Percentiles rank a stretch among this genome's conserved stretches.
Conservation (phyloP, 2,888 invertebrate species). For the Gibbula magus region DNA sequence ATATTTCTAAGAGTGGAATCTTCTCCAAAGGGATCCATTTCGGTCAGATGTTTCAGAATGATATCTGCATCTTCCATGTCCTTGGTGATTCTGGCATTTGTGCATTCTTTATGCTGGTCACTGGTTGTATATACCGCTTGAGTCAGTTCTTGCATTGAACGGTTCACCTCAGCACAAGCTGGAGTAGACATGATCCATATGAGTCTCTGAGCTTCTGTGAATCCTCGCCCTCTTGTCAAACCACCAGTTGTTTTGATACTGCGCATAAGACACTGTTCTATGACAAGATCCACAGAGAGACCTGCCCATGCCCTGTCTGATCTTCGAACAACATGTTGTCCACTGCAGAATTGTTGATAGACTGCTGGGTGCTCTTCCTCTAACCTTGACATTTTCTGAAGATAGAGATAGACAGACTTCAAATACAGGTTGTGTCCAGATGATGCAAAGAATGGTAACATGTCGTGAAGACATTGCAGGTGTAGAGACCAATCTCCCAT, state of each 20-base stretch:
- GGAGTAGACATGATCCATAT: background rate
- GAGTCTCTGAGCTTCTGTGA: background rate
- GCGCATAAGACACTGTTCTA: slow-evolving; percentile 17
- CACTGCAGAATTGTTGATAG: background rate
- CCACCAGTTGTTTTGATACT: slow-evolving; percentile 16
- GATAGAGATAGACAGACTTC: background rate
- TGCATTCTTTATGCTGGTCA: background rate
- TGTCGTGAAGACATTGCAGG: background rate
- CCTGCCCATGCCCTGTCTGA: background rate
- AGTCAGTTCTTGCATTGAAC: slow-evolving; percentile 9
- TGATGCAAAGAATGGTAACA: background rate
- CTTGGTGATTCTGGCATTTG: slow-evolving; percentile 8
- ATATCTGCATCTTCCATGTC: slow-evolving; percentile 1
- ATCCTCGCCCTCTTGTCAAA: background rate
- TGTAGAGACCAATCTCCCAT: background rate
- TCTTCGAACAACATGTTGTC: slow-evolving; percentile 8
- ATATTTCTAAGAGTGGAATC: background rate
- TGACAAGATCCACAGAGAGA: background rate
- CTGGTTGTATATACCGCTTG: background rate
- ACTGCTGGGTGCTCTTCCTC: background rate
- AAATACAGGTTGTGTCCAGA: background rate
- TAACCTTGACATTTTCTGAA: background rate
- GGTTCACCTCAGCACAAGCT: slow-evolving; percentile 1
- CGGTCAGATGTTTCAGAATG: slow-evolving; percentile 2
- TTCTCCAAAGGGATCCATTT: background rate